phyloP scores from a whole-genome alignment of 1,140 invertebrate genomes.

The Cylas formicarius region DNA sequence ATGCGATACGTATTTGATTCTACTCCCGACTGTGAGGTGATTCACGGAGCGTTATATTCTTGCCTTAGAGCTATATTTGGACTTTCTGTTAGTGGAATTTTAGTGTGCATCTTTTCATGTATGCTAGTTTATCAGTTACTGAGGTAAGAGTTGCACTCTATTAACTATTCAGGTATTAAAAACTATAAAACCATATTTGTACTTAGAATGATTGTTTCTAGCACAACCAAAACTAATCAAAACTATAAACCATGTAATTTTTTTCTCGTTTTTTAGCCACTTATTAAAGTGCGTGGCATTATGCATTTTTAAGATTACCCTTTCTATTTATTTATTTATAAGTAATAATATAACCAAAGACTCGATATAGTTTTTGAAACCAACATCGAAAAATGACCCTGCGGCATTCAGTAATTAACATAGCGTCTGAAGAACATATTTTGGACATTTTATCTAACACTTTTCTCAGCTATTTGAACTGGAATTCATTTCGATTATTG shows the following conservation, averaged over 20 bases:
- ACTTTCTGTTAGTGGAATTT: conserved; percentile 77
- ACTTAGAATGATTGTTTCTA: neutral
- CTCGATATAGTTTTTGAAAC: too few relatives aligned
- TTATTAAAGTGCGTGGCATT: too few relatives aligned
- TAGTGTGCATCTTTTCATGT: conserved; percentile 84
- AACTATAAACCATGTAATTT: conserved; percentile 4
- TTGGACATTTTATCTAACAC: too few relatives aligned
- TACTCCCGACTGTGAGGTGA: conserved; percentile 76
- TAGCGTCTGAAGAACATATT: too few relatives aligned
- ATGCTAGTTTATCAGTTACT: conserved; percentile 85
- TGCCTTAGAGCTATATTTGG: conserved; percentile 82
- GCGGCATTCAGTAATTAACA: too few relatives aligned
- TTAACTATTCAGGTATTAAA: neutral
- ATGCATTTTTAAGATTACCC: too few relatives aligned
- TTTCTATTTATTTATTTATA: too few relatives aligned
- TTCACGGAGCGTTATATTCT: conserved; percentile 78
- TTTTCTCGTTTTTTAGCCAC: too few relatives aligned
- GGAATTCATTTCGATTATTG: too few relatives aligned
- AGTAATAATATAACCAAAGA: too few relatives aligned
- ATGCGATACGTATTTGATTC: conserved; percentile 70
- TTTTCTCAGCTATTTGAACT: too few relatives aligned
- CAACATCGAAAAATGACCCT: too few relatives aligned
- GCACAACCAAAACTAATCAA: neutral
- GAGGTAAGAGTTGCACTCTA: conserved; percentile 45
- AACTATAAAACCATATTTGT: neutral